A percentile compares a stretch with the other conserved stretches of the same genome.
phyloP scores from a whole-genome alignment of 1,140 invertebrate species.

The Drosophila sp. region DNA sequence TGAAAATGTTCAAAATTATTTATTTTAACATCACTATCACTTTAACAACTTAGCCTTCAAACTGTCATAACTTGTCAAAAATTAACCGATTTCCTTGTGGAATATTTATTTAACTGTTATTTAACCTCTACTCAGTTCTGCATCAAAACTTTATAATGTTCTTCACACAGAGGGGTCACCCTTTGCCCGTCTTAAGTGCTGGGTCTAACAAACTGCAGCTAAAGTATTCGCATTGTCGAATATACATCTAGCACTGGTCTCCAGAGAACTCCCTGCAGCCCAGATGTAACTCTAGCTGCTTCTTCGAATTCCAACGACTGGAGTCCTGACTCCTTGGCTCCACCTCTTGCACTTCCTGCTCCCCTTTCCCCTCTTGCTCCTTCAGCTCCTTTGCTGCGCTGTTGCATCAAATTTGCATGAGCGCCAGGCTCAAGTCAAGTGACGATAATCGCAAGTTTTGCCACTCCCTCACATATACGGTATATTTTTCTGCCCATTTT shows the following conservation, averaged over 20 bases:
- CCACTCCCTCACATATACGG: background rate
- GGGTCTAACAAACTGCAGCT: background rate
- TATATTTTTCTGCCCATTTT: background rate
- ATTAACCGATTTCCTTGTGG: too few species aligned
- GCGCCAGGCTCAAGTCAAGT: conserved; percentile 65
- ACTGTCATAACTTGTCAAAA: too few species aligned
- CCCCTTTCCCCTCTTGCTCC: background rate
- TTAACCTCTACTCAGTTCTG: too few species aligned
- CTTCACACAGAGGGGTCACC: too few species aligned
- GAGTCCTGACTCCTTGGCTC: background rate
- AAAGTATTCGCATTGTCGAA: conserved; percentile 29
- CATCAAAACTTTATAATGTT: too few species aligned
- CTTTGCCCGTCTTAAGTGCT: too few species aligned
- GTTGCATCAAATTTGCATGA: conserved; percentile 75
- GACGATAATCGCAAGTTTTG: conserved; percentile 71
- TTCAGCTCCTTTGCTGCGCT: conserved; percentile 17
- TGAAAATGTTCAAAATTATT: too few species aligned
- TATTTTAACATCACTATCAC: too few species aligned
- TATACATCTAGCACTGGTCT: conserved; percentile 11
- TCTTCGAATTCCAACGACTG: background rate
- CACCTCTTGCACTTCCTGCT: background rate
- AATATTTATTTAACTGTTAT: too few species aligned
- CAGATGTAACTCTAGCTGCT: background rate
- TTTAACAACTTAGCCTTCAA: too few species aligned
- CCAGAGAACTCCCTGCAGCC: conserved; percentile 6